Base-by-base conservation (phyloP, 37 sponge, comb jelly and placozoan species). In the Aphrocallistes beatrix region DNA sequence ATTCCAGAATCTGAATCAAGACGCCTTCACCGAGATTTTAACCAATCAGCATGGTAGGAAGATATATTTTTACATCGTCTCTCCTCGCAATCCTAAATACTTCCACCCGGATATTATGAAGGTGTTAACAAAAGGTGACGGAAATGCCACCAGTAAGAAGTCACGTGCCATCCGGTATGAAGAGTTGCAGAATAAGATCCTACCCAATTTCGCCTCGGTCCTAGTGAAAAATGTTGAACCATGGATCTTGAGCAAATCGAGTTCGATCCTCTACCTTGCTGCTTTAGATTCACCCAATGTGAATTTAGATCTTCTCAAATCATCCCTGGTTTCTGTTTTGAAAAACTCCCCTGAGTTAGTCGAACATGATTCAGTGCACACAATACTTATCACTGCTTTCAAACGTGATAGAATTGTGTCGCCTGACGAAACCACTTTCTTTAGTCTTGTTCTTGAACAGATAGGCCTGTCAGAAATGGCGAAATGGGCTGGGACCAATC, bases 51-150 rank as follows among this genome's bases (percentile, higher is more conserved):
- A 51, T 86, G 97, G 94, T 0, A 85, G 94, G n/a, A 48, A 94
- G 0, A 84, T 97, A 28, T 81, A 94, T 9, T 88, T 93, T 39
- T 97, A 97, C 50, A 83, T 97, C 30, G 87, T 97, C 23, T 82
- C 81, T 38, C 92, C 95, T 30, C 88, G 98, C 6, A 38, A 37
- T 45, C 81, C 86, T 9, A 82, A 38, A 23, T 87, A 90, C 69
- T 94, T 93, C 87, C 88, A 86, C 32, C 89, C 91, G 36, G 83
- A 88, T 39, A 87, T 97, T 25, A 25, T 91, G 16, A 49, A 51
- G 30, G 1, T 91, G 19, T 85, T 97, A 21, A 82, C 86, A 82
- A 84, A 81, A 19, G 98, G 98, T 1, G 98, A 97, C 39, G 84
- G 51, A 1, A 97, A 97, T 60, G 8, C 75, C 25, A 60, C 8